Base-by-base conservation (phyloP, 2,797 vertebrate species). In the Sebastes nivosus region DNA sequence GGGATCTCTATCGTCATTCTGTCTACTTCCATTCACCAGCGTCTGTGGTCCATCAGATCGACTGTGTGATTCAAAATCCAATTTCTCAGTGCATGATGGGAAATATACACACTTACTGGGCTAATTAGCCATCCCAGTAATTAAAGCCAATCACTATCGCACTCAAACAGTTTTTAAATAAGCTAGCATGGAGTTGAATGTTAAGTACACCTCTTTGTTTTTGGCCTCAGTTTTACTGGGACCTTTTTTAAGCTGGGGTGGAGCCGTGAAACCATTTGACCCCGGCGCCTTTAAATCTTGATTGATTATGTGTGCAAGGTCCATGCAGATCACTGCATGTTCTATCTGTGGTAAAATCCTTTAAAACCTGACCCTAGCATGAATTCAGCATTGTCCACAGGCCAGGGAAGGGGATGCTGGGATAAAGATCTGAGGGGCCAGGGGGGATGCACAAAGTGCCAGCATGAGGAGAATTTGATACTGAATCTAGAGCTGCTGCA, bases 401-500 rank as follows among this genome's bases (percentile, higher is more conserved):
- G 81, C 87, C 83, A 87, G 77, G 77, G 88, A 88, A 84, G 69
- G 80, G 83, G 82, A 91, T 90, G 81, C 86, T 82, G 82, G 91
- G 91, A 90, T 93, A 91, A 92, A 90, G 91, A 95, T 94, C 89
- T 92, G 85, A 92, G 82, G 81, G 86, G 90, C 89, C 88, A 88
- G 74, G 82, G 46, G 87, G 88, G 90, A 93, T 88, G 88, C 79
- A 86, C 87, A 93, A 91, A 94, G 90, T 94, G 93, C 92, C 94
- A 94, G 88, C 89, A 88, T 90, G 89, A 88, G 85, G 86, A 93
- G 88, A 95, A 96, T 95, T 89, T 94, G 93, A 95, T 95, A 92
- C 94, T 89, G 89, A 93, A 94, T 92, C 90, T 91, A 83, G 86
- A 91, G 89, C 90, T 93, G 83, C 88, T 87, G 88, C 86, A 89